Evolutionary conservation across 2,113 vertebrate species (phyloP).

Genomic region (Bufo gargarizans): DNA sequence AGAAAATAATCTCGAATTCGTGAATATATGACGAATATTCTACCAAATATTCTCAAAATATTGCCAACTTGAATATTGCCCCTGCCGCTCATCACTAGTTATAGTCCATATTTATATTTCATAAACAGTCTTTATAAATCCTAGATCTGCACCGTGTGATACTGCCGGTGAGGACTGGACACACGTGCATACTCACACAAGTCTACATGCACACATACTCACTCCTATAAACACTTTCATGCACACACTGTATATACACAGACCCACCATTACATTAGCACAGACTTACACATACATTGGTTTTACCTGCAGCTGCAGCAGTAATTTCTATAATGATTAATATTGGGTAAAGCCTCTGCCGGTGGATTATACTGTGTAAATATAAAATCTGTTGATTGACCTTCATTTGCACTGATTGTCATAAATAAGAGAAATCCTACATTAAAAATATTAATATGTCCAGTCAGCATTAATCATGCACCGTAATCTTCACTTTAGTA

Average conservation of each 20-base stretch:
- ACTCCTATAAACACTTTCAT: no score
- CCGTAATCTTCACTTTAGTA: conserved; percentile 19
- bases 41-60: no score
- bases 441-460: conserved; percentile 22
- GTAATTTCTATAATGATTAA: neutral
- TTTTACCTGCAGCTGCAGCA: neutral
- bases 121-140: no score
- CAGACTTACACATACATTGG: neutral
- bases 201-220: neutral
- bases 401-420: neutral
- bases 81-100: no score
- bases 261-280: neutral
- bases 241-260: neutral
- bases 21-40: no score
- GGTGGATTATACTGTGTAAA: conserved; percentile 1
- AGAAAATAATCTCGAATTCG: no score
- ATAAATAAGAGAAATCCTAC: neutral
- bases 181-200: no score
- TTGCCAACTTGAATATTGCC: no score
- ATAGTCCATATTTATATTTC: no score
- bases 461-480: no score
- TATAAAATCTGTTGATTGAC: conserved; percentile 15
- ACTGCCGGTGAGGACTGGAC: no score
- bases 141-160: no score
- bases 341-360: neutral